Evolutionary conservation across 2,113 vertebrate species (phyloP).

Genomic region (Geococcyx californianus): DNA sequence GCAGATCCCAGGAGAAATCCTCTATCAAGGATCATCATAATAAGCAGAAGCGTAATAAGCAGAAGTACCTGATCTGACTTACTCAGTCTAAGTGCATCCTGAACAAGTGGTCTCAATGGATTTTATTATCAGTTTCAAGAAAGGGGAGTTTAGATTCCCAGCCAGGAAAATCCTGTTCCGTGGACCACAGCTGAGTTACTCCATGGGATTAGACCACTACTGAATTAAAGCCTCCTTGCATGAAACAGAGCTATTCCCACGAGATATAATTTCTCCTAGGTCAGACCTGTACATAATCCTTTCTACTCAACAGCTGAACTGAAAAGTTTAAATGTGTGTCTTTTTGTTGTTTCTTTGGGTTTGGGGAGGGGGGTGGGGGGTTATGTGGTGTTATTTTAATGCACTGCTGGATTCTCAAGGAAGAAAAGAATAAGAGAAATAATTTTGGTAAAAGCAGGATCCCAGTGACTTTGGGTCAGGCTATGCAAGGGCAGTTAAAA

Average conservation of each 20-base stretch:
- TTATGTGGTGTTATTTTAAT: neutral
- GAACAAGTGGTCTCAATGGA: neutral
- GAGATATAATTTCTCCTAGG: neutral
- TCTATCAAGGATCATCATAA: neutral
- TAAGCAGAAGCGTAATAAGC: neutral
- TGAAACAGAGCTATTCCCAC: neutral
- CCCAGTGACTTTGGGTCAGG: neutral
- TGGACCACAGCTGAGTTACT: neutral
- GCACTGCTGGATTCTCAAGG: neutral
- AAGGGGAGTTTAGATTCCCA: neutral
- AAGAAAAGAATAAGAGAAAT: neutral
- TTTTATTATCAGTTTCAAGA: neutral
- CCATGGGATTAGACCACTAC: neutral
- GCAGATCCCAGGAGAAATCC: neutral
- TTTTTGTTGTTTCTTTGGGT: too few species aligned
- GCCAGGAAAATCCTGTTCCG: neutral
- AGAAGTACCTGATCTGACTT: neutral
- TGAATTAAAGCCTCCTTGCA: neutral
- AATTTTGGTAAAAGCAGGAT: neutral
- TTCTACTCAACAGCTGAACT: neutral
- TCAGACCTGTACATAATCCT: neutral
- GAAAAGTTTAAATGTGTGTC: neutral
- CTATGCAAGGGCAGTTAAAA: neutral
- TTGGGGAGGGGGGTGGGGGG: too few species aligned
- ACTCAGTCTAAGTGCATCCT: neutral